Conservation (phyloP, 2,888 invertebrate species). For the Monoplex corrugatus region DNA sequence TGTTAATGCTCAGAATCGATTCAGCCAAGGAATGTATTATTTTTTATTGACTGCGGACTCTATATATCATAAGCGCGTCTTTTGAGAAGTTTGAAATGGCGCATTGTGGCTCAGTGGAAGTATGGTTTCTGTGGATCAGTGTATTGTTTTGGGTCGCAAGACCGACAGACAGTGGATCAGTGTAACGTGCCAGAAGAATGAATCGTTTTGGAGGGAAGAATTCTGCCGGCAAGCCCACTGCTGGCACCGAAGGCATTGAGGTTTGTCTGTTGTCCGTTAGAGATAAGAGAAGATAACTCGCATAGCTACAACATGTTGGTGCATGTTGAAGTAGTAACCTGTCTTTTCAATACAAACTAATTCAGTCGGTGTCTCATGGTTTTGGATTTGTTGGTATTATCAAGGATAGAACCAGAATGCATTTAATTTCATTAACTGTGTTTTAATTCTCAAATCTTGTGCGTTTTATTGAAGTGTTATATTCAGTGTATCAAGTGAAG, state of each 20-base stretch:
- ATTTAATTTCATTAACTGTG: too few species aligned
- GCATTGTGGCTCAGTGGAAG: not conserved
- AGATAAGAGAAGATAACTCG: slow-evolving; percentile 36
- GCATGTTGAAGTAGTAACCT: not conserved
- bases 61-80: slow-evolving; percentile 16
- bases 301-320: slow-evolving; percentile 2
- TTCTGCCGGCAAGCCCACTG: slow-evolving; percentile 27
- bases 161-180: not conserved
- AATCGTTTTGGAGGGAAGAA: slow-evolving; percentile 17
- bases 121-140: slow-evolving; percentile 10
- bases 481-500: too few species aligned
- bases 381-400: too few species aligned
- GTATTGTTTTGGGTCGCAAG: not conserved
- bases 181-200: slow-evolving; percentile 28
- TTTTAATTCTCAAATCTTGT: too few species aligned
- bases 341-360: not conserved
- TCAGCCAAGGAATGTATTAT: too few species aligned
- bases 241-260: slow-evolving; percentile 36
- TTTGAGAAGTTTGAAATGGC: slow-evolving; percentile 48
- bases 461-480: too few species aligned
- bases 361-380: not conserved
- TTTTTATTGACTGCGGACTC: slow-evolving; percentile 4
- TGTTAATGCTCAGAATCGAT: too few species aligned
- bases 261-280: slow-evolving; percentile 43
- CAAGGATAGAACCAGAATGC: too few species aligned